Percentiles rank a stretch among this genome's conserved stretches.
These are phyloP conservation scores for Cotesia typhae DNA, from an alignment of 1,140 invertebrate species.

Conservation along the genomic window DNA sequence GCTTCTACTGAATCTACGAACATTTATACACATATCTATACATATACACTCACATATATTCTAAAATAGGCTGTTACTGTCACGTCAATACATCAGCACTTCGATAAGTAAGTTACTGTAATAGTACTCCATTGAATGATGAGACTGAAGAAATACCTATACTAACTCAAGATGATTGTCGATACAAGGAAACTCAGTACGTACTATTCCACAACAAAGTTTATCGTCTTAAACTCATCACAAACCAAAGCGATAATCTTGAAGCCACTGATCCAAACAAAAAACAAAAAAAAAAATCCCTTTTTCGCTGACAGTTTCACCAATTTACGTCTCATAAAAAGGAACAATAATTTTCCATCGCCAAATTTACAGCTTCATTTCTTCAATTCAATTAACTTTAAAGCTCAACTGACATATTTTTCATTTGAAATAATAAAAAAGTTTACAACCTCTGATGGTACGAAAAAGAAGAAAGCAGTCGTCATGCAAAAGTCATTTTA, in stretches of 20 bases:
- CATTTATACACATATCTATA: constrained; percentile 6
- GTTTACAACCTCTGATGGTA: too few species aligned
- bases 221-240: background rate
- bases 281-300: too few species aligned
- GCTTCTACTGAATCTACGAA: background rate
- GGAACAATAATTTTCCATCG: background rate
- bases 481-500: too few species aligned
- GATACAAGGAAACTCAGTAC: constrained; percentile 14
- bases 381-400: too few species aligned
- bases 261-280: background rate
- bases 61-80: constrained; percentile 9
- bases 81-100: constrained; percentile 16
- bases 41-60: background rate
- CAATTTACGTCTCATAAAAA: too few species aligned
- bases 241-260: background rate
- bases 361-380: too few species aligned
- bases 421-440: too few species aligned
- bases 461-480: too few species aligned
- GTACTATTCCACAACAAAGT: background rate
- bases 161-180: constrained; percentile 18
- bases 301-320: too few species aligned
- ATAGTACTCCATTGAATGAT: constrained; percentile 24
- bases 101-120: constrained; percentile 27
- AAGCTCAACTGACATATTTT: too few species aligned
- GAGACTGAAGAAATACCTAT: background rate